Percentiles rank a stretch among this genome's conserved stretches.
phyloP scores from a whole-genome alignment of 2,797 vertebrate species.

The Lemur catta region DNA sequence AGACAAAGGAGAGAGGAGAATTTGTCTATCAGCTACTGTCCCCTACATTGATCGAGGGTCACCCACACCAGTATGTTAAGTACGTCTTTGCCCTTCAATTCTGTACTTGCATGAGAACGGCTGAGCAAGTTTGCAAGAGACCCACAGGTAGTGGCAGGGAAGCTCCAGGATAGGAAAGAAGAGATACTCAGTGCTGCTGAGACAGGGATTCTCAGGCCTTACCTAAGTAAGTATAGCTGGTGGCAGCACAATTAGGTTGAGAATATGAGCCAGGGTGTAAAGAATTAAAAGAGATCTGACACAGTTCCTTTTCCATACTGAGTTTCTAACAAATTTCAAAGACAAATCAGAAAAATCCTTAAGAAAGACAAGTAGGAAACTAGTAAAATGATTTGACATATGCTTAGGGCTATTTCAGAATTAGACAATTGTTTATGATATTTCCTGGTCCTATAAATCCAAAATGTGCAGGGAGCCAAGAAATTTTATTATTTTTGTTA shows the following conservation, averaged over 20 bases:
- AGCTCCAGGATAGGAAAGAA: not conserved
- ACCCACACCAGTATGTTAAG: not conserved
- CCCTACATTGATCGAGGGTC: not conserved
- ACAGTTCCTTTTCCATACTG: not conserved
- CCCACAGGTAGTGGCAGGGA: not conserved
- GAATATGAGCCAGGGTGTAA: not conserved
- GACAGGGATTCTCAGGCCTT: not conserved
- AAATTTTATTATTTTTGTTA: not conserved
- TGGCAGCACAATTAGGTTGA: not conserved
- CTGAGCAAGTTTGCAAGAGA: not conserved
- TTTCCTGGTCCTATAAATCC: not conserved
- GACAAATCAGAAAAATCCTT: not conserved
- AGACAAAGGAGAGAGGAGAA: not conserved
- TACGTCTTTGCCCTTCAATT: not conserved
- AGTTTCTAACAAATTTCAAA: not conserved
- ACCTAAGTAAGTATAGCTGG: not conserved
- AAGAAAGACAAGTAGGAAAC: not conserved
- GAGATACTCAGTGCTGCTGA: not conserved
- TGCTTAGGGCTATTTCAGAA: not conserved
- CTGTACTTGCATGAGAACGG: not conserved
- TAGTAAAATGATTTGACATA: not conserved
- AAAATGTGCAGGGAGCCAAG: not conserved
- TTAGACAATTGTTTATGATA: not conserved
- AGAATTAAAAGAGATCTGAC: not conserved
- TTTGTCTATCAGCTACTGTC: not conserved